A percentile compares a stretch with the other conserved stretches of the same genome.
phyloP scores from a whole-genome alignment of 2,888 invertebrate species.

The Uloborus plumipes region DNA sequence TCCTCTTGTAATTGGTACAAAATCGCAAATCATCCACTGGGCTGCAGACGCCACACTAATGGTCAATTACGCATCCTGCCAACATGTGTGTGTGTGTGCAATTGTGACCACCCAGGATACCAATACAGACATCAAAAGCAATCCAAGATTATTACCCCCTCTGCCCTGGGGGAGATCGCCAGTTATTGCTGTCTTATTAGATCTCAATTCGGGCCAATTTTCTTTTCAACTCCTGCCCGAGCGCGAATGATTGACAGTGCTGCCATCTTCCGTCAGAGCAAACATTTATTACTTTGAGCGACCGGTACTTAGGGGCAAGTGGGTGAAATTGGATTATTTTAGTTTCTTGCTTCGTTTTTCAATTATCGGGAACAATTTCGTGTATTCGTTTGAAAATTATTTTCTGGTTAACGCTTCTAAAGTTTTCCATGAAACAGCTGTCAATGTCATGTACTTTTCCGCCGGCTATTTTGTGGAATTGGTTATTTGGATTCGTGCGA shows the following conservation, averaged over 20 bases:
- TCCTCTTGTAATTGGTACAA: conserved; percentile 30
- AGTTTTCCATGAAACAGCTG: too few relatives aligned
- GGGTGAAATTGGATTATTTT: too few relatives aligned
- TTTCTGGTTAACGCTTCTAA: too few relatives aligned
- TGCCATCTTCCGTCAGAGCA: conserved; percentile 47
- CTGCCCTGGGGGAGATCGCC: neutral
- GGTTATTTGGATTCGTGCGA: too few relatives aligned
- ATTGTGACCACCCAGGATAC: conserved; percentile 47
- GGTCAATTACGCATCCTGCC: conserved; percentile 32
- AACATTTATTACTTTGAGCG: conserved; percentile 31
- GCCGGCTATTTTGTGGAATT: too few relatives aligned
- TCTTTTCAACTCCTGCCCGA: conserved; percentile 31
- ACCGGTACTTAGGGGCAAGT: neutral
- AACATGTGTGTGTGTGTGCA: conserved; percentile 14
- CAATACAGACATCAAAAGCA: conserved; percentile 26
- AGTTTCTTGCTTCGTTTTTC: too few relatives aligned
- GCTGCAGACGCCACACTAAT: conserved; percentile 34
- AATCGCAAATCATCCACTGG: conserved; percentile 31
- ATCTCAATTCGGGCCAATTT: conserved; percentile 47
- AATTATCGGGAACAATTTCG: too few relatives aligned
- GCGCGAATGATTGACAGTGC: conserved; percentile 51
- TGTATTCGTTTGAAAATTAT: too few relatives aligned
- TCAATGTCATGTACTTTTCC: too few relatives aligned
- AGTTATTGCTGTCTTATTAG: conserved; percentile 26
- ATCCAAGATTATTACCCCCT: neutral